Conservation (phyloP, 2,113 vertebrate species). For the Phoxinus phoxinus region DNA sequence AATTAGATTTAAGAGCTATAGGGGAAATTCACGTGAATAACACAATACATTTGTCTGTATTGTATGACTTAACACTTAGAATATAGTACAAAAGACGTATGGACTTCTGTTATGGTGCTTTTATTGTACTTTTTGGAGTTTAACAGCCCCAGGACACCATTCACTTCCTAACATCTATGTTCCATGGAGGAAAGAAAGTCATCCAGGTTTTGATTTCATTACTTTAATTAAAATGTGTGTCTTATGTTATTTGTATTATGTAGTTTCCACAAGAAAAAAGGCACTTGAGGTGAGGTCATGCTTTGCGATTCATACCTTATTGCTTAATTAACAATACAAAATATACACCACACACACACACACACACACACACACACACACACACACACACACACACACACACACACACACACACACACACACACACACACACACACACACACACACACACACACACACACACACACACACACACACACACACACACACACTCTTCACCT, state of each 20-base stretch:
- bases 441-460: background rate
- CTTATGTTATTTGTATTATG: background rate
- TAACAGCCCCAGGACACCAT: background rate
- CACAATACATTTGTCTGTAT: too few species aligned
- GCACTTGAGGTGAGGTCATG: background rate
- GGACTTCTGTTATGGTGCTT: background rate
- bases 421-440: background rate
- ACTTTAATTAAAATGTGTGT: background rate
- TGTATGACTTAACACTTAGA: background rate
- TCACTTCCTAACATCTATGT: background rate
- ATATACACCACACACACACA: background rate
- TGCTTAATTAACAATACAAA: too few species aligned
- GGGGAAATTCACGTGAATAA: too few species aligned
- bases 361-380: background rate
- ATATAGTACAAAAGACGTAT: background rate
- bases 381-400: background rate
- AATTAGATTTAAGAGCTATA: background rate
- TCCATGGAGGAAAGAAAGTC: background rate
- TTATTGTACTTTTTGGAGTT: background rate
- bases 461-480: background rate
- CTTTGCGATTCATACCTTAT: background rate
- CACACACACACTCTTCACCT: background rate
- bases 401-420: background rate
- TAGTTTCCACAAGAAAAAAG: background rate
- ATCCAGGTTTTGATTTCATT: background rate